Evolutionary conservation across 2,888 invertebrate species (phyloP).

Genomic region (Volucella zonaria): DNA sequence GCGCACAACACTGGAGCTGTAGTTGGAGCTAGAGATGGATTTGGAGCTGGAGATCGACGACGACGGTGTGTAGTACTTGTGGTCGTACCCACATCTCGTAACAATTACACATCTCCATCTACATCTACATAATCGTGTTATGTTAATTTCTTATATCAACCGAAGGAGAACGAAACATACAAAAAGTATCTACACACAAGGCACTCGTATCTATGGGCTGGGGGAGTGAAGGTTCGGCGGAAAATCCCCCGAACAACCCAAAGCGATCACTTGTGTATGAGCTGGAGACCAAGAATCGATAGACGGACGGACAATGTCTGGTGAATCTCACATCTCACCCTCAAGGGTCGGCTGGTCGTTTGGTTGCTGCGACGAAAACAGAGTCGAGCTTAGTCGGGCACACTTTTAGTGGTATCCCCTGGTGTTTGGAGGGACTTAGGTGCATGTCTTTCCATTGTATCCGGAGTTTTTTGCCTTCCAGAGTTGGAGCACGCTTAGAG

Average conservation of each 20-base stretch:
- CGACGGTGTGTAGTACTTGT: too few species aligned
- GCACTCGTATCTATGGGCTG: constrained; percentile 8
- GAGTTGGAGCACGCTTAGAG: constrained; percentile 28
- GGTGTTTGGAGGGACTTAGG: constrained; percentile 23
- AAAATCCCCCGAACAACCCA: constrained; percentile 50
- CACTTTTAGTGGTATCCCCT: constrained; percentile 42
- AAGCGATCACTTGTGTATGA: constrained; percentile 67
- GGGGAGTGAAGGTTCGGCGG: neutral
- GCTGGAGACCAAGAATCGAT: constrained; percentile 43
- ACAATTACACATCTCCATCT: constrained; percentile 66
- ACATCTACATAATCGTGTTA: constrained; percentile 69
- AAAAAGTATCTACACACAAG: constrained; percentile 40
- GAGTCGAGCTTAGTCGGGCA: constrained; percentile 67
- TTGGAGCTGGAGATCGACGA: too few species aligned
- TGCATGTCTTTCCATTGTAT: constrained; percentile 8
- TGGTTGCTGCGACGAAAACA: constrained; percentile 22
- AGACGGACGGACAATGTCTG: constrained; percentile 29
- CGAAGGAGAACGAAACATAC: constrained; percentile 5
- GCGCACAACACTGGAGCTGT: too few species aligned
- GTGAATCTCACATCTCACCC: constrained; percentile 43
- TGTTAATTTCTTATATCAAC: constrained; percentile 65
- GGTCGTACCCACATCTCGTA: constrained; percentile 54
- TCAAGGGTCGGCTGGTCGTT: constrained; percentile 53
- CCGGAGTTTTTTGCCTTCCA: constrained; percentile 25
- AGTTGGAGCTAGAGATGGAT: too few species aligned